phyloP scores from a whole-genome alignment of 2,888 invertebrate species.

The Abscondita cerata region DNA sequence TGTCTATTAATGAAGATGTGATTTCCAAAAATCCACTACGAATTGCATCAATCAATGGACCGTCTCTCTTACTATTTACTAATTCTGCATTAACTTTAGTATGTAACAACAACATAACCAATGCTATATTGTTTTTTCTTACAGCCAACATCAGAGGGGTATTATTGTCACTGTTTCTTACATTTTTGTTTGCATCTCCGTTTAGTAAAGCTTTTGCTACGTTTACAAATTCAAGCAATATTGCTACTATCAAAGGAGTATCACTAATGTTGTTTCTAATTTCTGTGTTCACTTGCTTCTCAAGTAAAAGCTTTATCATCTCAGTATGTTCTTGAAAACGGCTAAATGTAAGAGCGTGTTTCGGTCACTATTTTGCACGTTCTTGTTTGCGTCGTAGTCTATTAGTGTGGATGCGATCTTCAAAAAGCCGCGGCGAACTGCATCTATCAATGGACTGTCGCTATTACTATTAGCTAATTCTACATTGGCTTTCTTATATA shows the following conservation, averaged over 20 bases:
- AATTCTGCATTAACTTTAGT: neutral
- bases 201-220: neutral
- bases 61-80: neutral
- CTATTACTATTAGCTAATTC: neutral
- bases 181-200: neutral
- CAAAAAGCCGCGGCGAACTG: neutral
- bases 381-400: neutral
- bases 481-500: neutral
- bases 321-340: neutral
- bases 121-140: neutral
- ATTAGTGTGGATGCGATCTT: neutral
- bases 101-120: neutral
- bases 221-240: neutral
- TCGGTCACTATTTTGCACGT: neutral
- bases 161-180: neutral
- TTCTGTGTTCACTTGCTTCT: neutral
- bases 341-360: conserved; percentile 3
- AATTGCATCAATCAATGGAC: neutral
- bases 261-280: neutral
- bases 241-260: neutral
- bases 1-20: too few species aligned
- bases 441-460: neutral
- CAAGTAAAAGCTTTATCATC: neutral
- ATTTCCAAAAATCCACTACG: neutral
- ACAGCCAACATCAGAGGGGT: neutral